Conservation (phyloP, 2,113 vertebrate genomes). For the Odocoileus virginianus region DNA sequence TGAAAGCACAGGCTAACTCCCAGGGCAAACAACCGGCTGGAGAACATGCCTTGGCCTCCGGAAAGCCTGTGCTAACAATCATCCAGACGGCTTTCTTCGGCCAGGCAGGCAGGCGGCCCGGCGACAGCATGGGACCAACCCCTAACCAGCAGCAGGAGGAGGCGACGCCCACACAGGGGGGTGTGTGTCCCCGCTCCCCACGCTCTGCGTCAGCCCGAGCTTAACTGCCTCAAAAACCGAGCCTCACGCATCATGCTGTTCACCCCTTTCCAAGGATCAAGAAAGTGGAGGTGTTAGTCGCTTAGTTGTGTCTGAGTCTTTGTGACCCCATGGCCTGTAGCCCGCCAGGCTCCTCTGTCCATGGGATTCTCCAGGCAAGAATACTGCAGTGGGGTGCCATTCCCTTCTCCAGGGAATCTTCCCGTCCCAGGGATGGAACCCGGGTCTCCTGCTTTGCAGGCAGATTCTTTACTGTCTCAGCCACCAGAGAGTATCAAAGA, state of each 20-base stretch:
- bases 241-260: not conserved
- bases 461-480: not conserved
- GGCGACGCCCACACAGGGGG: not conserved
- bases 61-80: not conserved
- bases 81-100: not conserved
- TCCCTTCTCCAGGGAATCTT: not conserved
- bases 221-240: not conserved
- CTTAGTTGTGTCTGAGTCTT: not conserved
- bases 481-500: not conserved
- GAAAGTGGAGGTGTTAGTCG: not conserved
- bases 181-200: not conserved
- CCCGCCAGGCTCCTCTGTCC: not conserved
- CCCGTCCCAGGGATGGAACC: not conserved
- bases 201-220: accelerated
- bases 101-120: not conserved
- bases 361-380: not conserved
- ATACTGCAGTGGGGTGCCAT: not conserved
- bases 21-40: not conserved
- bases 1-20: not conserved
- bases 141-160: not conserved
- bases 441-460: not conserved
- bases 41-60: not conserved
- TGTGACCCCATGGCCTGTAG: not conserved
- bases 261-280: not conserved
- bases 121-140: not conserved